A percentile compares a stretch with the other conserved stretches of the same genome.
These are phyloP conservation scores for Ernsta delagoae DNA, from an alignment of 2,888 invertebrate species.

Conservation along the genomic window DNA sequence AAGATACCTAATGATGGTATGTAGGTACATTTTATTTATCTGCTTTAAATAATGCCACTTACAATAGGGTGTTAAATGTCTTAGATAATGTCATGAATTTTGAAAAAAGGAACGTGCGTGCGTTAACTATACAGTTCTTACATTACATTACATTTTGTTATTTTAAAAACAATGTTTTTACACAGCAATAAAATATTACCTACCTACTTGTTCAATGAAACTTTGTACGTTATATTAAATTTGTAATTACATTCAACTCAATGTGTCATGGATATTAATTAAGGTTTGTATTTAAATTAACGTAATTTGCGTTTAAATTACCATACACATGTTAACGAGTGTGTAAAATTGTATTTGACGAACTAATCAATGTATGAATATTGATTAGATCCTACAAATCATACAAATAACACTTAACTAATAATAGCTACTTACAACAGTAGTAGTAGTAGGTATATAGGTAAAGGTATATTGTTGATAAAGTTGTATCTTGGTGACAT, in stretches of 20 bases:
- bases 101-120: no score
- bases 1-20: no score
- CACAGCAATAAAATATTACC: background rate
- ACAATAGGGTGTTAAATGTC: no score
- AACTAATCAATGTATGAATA: conserved; percentile 32
- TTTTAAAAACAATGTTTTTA: background rate
- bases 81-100: no score
- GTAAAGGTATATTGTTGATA: no score
- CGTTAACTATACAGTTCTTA: no score
- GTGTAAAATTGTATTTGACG: conserved; percentile 29
- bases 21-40: no score
- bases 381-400: conserved; percentile 19
- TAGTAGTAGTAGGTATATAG: no score
- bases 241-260: conserved; percentile 16
- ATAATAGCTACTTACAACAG: no score
- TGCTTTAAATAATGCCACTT: no score
- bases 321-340: conserved; percentile 27
- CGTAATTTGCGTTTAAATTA: conserved; percentile 27
- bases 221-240: conserved; percentile 17
- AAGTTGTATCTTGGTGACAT: no score
- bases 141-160: background rate
- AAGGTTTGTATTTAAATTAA: conserved; percentile 23
- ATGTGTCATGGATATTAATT: conserved; percentile 22
- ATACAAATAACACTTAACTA: background rate
- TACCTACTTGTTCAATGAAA: conserved; percentile 7